Percentiles rank a stretch among this genome's conserved stretches.
These are phyloP conservation scores for Alligator mississippiensis DNA, from an alignment of 2,113 vertebrate genomes.

Conservation along the genomic window DNA sequence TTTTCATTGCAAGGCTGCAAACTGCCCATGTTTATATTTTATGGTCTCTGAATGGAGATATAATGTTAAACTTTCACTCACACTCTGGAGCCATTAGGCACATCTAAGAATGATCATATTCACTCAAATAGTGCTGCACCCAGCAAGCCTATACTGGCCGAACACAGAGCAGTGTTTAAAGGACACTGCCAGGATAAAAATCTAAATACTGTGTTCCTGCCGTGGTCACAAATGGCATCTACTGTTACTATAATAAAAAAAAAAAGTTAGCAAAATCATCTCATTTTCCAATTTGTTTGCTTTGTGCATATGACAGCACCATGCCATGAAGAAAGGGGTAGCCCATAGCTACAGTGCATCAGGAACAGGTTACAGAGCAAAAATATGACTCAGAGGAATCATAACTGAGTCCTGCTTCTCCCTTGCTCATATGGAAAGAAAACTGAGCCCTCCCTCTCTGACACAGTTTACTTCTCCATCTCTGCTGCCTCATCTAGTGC, in stretches of 20 bases:
- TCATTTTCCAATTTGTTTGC: background rate
- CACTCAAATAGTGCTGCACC: background rate
- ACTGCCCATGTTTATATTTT: background rate
- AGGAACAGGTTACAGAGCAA: background rate
- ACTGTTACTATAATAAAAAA: background rate
- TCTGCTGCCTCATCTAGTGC: background rate
- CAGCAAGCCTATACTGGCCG: background rate
- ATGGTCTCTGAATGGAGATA: background rate
- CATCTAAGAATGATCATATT: background rate
- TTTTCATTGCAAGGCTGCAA: background rate
- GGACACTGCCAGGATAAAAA: background rate
- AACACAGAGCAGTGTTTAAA: background rate
- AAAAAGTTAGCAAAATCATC: background rate
- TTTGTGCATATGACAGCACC: background rate
- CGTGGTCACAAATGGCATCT: background rate
- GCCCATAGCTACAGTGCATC: too few relatives aligned
- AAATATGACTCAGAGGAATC: background rate
- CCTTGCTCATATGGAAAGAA: background rate
- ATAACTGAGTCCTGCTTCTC: background rate
- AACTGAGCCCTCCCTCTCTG: background rate
- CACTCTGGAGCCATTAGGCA: background rate
- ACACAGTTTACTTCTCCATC: background rate
- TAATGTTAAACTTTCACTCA: background rate
- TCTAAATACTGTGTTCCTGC: background rate
- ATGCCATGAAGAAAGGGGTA: background rate